Conservation (phyloP, 2,797 vertebrate genomes). For the Pipistrellus nathusii region DNA sequence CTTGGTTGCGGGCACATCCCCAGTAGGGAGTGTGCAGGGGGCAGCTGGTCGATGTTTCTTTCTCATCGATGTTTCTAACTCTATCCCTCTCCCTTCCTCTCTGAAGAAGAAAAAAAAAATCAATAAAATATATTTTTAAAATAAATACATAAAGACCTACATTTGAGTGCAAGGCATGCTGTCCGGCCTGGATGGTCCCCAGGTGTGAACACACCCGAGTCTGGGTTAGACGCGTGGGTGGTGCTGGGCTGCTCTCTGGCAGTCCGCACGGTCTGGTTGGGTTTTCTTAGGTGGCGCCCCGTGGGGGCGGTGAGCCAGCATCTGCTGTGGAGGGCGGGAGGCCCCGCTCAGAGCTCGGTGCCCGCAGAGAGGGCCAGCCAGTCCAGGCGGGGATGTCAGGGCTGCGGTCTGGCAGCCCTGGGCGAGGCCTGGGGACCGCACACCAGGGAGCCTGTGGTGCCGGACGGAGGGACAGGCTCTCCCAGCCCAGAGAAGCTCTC, state of each 20-base stretch:
- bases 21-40: too few relatives aligned
- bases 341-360: not conserved
- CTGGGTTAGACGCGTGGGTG: not conserved
- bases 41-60: too few relatives aligned
- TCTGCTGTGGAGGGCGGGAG: too few relatives aligned
- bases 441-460: not conserved
- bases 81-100: too few relatives aligned
- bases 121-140: too few relatives aligned
- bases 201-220: not conserved
- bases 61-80: too few relatives aligned
- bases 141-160: not conserved
- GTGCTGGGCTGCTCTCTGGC: not conserved
- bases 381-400: not conserved
- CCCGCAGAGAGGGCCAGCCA: not conserved
- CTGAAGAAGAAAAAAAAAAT: too few relatives aligned
- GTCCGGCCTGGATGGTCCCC: not conserved
- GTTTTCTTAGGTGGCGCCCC: not conserved
- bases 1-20: too few relatives aligned
- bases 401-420: not conserved
- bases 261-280: not conserved
- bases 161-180: not conserved
- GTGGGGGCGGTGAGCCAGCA: not conserved
- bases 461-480: not conserved
- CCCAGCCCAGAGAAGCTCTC: not conserved
- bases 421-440: not conserved